These are phyloP conservation scores for Acanthosepion lycidas DNA, from an alignment of 2,888 invertebrate genomes.

Conservation along the genomic window DNA sequence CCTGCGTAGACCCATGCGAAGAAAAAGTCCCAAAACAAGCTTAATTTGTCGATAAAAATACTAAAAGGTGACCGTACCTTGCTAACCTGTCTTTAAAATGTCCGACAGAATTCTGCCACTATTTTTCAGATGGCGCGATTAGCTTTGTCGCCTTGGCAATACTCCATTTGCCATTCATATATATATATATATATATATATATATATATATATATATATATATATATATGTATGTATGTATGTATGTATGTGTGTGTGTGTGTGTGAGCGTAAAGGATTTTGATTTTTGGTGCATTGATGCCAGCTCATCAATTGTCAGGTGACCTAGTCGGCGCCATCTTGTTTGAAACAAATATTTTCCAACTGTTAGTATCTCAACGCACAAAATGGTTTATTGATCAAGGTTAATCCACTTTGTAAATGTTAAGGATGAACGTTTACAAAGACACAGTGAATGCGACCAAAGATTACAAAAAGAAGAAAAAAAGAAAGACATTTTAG, in stretches of 20 bases:
- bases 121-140: neutral
- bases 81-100: neutral
- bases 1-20: neutral
- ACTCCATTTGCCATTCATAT: neutral
- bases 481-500: neutral
- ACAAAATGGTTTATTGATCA: neutral
- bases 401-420: neutral
- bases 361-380: neutral
- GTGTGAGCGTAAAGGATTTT: too few species aligned
- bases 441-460: neutral
- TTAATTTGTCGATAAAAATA: neutral
- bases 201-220: neutral
- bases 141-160: neutral
- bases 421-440: neutral
- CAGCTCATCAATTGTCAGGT: neutral
- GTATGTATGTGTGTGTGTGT: neutral
- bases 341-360: neutral
- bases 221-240: slow-evolving; percentile 33
- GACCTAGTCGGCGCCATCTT: neutral
- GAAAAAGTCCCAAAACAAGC: neutral
- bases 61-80: neutral
- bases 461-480: neutral
- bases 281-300: neutral
- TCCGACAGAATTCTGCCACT: neutral
- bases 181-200: neutral